Evolutionary conservation across 1,140 invertebrate genomes (phyloP).

Genomic region (Drosophila obscura): DNA sequence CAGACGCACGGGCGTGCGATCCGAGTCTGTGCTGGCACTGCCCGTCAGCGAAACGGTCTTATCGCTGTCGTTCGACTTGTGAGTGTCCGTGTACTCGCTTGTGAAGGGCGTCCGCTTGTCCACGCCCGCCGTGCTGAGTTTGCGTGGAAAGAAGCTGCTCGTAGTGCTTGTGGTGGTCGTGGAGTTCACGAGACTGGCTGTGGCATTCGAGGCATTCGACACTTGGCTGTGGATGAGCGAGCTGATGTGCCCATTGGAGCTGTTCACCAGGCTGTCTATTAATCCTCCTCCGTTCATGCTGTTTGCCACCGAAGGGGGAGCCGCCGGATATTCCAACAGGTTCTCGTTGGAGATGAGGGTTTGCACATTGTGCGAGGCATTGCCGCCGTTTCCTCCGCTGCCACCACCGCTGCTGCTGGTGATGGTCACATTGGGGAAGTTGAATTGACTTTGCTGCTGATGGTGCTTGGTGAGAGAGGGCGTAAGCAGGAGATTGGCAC

Average conservation of each 20-base stretch:
- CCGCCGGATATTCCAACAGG: constrained; percentile 1
- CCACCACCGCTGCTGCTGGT: constrained; percentile 48
- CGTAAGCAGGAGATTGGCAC: constrained; percentile 65
- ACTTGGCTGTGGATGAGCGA: constrained; percentile 58
- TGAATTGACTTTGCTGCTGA: constrained; percentile 90
- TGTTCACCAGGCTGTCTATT: constrained; percentile 39
- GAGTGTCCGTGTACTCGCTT: constrained; percentile 87
- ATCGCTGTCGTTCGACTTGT: constrained; percentile 92
- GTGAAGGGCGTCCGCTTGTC: constrained; percentile 70
- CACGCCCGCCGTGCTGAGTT: constrained; percentile 74
- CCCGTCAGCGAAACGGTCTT: constrained; percentile 90
- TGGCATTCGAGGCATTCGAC: constrained; percentile 56
- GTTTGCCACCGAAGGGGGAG: constrained; percentile 6
- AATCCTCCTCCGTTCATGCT: constrained; percentile 10
- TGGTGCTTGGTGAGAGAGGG: constrained; percentile 57
- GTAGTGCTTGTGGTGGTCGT: constrained; percentile 41
- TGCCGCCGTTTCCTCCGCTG: constrained; percentile 1
- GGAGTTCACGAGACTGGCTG: constrained; percentile 61
- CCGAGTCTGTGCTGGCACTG: constrained; percentile 92
- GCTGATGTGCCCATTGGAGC: constrained; percentile 45
- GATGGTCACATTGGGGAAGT: constrained; percentile 89
- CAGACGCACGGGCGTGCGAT: constrained; percentile 91
- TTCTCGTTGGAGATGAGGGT: constrained; percentile 57
- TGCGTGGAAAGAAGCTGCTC: constrained; percentile 71
- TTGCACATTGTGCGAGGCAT: constrained; percentile 1